Percentiles rank a stretch among this genome's conserved stretches.
Conservation (phyloP, 2,888 invertebrate genomes). For the Oxyteleia sp. region DNA sequence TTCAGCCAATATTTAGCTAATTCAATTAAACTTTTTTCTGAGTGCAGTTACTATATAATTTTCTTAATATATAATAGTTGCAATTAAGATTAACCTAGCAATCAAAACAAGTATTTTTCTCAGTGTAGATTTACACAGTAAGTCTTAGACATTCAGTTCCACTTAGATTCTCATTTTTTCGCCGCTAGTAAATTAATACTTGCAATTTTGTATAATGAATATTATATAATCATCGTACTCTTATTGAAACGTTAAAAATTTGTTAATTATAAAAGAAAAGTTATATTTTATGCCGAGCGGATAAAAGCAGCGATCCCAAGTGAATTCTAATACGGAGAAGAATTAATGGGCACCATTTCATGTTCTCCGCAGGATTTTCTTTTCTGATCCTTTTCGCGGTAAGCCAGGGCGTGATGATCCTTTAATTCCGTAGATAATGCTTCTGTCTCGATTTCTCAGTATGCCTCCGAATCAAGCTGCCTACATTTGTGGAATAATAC, state of each 20-base stretch:
- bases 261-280: conserved; percentile 20
- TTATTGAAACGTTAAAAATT: neutral
- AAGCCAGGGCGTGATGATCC: conserved; percentile 61
- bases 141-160: too few relatives aligned
- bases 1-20: too few relatives aligned
- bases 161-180: too few relatives aligned
- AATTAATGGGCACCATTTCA: conserved; percentile 47
- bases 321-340: conserved; percentile 53
- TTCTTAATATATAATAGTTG: too few relatives aligned
- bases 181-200: too few relatives aligned
- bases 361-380: conserved; percentile 55
- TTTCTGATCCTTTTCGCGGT: conserved; percentile 50
- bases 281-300: neutral
- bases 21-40: too few relatives aligned
- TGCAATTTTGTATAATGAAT: too few relatives aligned
- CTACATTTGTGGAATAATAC: conserved; percentile 45
- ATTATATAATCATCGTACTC: neutral
- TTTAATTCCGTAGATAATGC: conserved; percentile 58
- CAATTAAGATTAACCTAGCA: too few relatives aligned
- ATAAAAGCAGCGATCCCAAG: conserved; percentile 41
- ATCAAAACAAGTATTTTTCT: too few relatives aligned
- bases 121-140: too few relatives aligned
- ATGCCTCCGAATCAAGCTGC: conserved; percentile 32
- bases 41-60: too few relatives aligned
- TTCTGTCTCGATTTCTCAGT: conserved; percentile 45